Evolutionary conservation across 92 coral and sea anemone genomes (phyloP).

Genomic region (Siderastrea radians): DNA sequence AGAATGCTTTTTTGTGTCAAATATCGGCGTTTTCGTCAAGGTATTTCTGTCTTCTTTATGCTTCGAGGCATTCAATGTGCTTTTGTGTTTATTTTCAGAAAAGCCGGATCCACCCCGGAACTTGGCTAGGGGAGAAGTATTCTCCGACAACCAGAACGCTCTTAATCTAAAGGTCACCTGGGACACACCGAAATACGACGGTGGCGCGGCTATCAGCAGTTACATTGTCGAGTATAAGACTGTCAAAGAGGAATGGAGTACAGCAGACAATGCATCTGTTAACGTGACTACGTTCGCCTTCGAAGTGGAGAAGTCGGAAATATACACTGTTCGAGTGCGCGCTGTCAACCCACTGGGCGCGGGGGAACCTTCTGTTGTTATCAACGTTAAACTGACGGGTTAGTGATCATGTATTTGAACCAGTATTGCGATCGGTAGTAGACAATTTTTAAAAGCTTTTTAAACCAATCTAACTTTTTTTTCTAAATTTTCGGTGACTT

Average conservation of each 20-base stretch:
- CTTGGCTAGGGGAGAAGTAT: conserved; percentile 9
- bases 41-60: too few relatives aligned
- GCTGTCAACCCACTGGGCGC: conserved; percentile 64
- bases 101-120: conserved; percentile 23
- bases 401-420: not conserved
- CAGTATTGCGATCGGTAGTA: too few relatives aligned
- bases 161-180: conserved; percentile 14
- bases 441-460: not conserved
- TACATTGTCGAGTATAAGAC: conserved; percentile 44
- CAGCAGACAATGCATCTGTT: not conserved
- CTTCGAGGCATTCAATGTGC: not conserved
- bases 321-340: conserved; percentile 56
- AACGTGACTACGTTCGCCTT: conserved; percentile 1
- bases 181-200: conserved; percentile 25
- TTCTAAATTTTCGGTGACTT: too few relatives aligned
- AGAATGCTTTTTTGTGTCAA: not conserved
- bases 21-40: not conserved
- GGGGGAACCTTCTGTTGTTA: conserved; percentile 42
- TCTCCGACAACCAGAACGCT: conserved; percentile 6
- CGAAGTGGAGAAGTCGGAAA: conserved; percentile 16
- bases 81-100: not conserved
- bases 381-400: conserved; percentile 46
- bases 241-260: conserved; percentile 39
- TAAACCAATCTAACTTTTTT: not conserved
- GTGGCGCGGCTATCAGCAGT: conserved; percentile 9